Evolutionary conservation across 2,888 invertebrate species (phyloP), one percentile per base, ranked within the genome.

Genomic region (Venustoraphidia nigricollis): DNA sequence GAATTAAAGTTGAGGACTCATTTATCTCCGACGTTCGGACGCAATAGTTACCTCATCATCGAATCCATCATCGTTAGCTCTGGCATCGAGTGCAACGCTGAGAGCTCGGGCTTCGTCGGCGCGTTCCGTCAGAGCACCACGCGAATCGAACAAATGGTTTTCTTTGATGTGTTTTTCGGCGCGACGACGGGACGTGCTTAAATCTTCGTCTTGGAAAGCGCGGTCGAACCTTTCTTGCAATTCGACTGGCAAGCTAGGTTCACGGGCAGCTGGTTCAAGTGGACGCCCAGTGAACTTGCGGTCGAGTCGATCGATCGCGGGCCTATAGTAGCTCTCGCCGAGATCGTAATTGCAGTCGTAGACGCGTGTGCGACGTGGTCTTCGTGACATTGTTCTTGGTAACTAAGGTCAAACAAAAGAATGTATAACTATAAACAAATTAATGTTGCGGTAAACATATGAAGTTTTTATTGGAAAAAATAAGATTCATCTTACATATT

Each of bases 301-400:
- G 62, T 87, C 85, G 55, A 87, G 66, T 50, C 81, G 75, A 62
- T 86, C 84, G 43, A 87, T 68, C 54, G 85, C 80, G 10, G 84
- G 78, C 56, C 79, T 80, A 71, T 89, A 89, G 64, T 86, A 85
- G 59, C 82, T 83, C 67, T 88, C 83, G 48, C 87, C 87, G 62
- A 84, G 82, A 67, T 83, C 80, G 69, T 86, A 88, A 66, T 88
- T 89, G 65, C 84, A 84, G 61, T 88, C 85, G 64, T 90, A 89
- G 59, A 89, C 81, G 65, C 82, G 82, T 34, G 88, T 88, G 62
- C 83, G 78, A 58, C 87, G 76, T 54, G 83, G 82, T 64, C 83
- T 71, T 59, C 64, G 65, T 50, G 66, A 64, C 67, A 67, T 67
- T 50, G 58, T 60, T 41, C 35, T 42, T 13, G 42, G 44, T 44